Percentiles rank a stretch among this genome's conserved stretches.
These are phyloP conservation scores for Notarius lentiginosus DNA, from an alignment of 2,113 vertebrate species.

Conservation along the genomic window DNA sequence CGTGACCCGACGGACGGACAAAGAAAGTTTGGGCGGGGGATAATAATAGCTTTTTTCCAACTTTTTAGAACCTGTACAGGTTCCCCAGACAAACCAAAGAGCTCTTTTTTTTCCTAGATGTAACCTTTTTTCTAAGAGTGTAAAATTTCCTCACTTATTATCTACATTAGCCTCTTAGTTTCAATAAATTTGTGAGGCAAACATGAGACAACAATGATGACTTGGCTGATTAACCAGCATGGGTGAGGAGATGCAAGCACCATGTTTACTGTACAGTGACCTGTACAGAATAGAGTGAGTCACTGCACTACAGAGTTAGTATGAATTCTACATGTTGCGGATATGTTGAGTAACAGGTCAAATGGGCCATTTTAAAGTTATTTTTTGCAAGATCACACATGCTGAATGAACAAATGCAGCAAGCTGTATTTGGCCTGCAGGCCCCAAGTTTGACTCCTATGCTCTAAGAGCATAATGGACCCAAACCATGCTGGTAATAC, in stretches of 20 bases:
- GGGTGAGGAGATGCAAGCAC: neutral
- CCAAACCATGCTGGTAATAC: neutral
- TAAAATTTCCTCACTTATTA: neutral
- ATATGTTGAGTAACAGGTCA: neutral
- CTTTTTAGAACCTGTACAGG: neutral
- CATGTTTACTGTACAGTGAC: neutral
- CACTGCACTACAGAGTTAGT: neutral
- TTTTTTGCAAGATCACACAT: neutral
- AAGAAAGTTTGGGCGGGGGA: too few species aligned
- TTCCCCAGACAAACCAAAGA: neutral
- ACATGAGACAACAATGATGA: neutral
- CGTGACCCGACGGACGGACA: too few species aligned
- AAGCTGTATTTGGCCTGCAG: neutral
- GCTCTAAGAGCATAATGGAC: neutral
- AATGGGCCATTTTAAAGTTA: neutral
- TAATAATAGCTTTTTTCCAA: too few species aligned
- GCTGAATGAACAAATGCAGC: neutral
- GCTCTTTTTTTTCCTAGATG: neutral
- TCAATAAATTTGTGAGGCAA: neutral
- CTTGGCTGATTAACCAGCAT: neutral
- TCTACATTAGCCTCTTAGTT: neutral
- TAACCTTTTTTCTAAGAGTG: neutral
- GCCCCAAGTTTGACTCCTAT: neutral
- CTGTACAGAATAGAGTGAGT: neutral
- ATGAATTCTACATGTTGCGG: neutral